Evolutionary conservation across 2,888 invertebrate species (phyloP), one percentile per base, ranked within the genome.

Genomic region (Muschampia plurimacula): DNA sequence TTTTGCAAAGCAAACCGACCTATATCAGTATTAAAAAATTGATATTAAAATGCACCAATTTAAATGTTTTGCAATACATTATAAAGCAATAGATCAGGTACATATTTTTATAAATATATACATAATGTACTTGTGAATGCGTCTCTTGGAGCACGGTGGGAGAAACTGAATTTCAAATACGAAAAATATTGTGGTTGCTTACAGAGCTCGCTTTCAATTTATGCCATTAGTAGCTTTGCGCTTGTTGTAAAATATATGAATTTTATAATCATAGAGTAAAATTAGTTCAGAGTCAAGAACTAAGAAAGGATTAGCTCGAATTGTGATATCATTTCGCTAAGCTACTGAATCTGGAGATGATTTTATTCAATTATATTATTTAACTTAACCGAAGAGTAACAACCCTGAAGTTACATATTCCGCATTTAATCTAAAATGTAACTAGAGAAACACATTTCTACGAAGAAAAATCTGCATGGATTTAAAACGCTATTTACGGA

Each of bases 131-230:
- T 85, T 78, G 81, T 79, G 78, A 80, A 80, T 77, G 76, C 76
- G 77, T 68, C 79, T 81, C 80, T 82, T 74, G 79, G 76, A 79
- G 78, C 80, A 80, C 80, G 84, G 84, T 80, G 82, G 83, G 86
- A 87, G 88, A 87, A 89, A 87, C 90, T 90, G 88, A 91, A 92
- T 91, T 91, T 90, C 88, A 88, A 91, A 90, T 90, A 89, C 86
- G 88, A 87, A 89, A 90, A 91, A 91, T 88, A 88, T 87, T 86
- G 89, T 88, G 90, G 87, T 86, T 83, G 87, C 86, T 86, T 84
- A 80, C 79, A 87, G 82, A 86, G 84, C 85, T 86, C 86, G 86
- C 86, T 89, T 89, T 87, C 88, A 91, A 90, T 91, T 90, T 90
- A 89, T 90, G 86, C 89, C 87, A 90, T 90, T 91, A 90, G 88